These are phyloP conservation scores for Platycheirus albimanus DNA, from an alignment of 2,888 invertebrate species.

Conservation along the genomic window DNA sequence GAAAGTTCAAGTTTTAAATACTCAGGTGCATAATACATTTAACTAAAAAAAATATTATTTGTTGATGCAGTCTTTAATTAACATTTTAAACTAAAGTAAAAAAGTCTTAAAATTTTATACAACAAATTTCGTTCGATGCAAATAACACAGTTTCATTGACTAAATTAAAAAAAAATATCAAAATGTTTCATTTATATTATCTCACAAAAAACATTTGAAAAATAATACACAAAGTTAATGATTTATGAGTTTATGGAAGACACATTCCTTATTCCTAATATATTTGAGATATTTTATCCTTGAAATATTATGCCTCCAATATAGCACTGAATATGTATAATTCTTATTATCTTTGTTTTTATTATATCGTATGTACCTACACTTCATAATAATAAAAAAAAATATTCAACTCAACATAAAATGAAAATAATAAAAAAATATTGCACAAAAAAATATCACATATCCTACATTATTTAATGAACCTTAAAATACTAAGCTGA, in stretches of 20 bases:
- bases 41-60: too few species aligned
- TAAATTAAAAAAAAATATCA: conserved; percentile 18
- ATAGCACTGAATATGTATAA: conserved; percentile 1
- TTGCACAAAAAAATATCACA: conserved; percentile 39
- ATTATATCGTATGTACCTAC: neutral
- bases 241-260: conserved; percentile 54
- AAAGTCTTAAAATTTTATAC: too few species aligned
- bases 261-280: conserved; percentile 36
- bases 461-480: conserved; percentile 13
- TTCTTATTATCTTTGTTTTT: conserved; percentile 1
- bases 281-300: neutral
- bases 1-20: too few species aligned
- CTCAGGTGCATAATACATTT: too few species aligned
- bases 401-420: neutral
- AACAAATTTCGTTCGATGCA: neutral
- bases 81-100: too few species aligned
- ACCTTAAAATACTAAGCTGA: conserved; percentile 21
- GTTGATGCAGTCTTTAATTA: too few species aligned
- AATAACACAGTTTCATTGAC: neutral
- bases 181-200: conserved; percentile 29
- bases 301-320: neutral
- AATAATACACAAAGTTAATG: neutral
- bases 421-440: conserved; percentile 4
- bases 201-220: neutral
- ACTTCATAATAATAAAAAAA: conserved; percentile 1